Evolutionary conservation across 2,888 invertebrate species (phyloP), one percentile per base, ranked within the genome.

Genomic region (Ectemnius cavifrons): DNA sequence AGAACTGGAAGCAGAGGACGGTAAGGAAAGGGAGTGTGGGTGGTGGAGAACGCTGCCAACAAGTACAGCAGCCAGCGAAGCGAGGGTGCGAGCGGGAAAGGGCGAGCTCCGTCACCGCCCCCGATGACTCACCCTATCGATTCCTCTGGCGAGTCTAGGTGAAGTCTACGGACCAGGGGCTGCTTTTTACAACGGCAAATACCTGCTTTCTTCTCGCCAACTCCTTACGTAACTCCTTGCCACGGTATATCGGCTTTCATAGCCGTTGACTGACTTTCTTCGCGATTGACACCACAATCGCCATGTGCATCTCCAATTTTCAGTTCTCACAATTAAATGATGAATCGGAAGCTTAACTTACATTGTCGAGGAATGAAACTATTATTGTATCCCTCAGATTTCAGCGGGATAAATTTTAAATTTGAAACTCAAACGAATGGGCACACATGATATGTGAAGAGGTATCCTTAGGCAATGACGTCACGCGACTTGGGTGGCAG

Each of bases 111-210:
- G 87, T 87, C 87, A 87, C 84, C 87, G 86, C 83, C 87, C 87
- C 85, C 86, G 86, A 90, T 89, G 90, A 89, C 88, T 90, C 90
- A 90, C 82, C 88, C 84, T 87, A 89, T 89, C 87, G 88, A 90
- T 90, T 87, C 86, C 81, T 84, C 82, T 82, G 77, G 79, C 80
- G 75, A 72, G 80, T 75, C 78, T 81, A 79, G 72, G 75, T 82
- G 69, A 83, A 78, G 75, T 78, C 73, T 73, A 77, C 59, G 75
- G 80, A 77, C 77, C 49, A 71, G 73, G 73, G 77, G 72, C 67
- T 75, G 74, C 68, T 71, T 76, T 76, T 75, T 70, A 74, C 75
- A 73, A 49, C 75, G 66, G 59, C 77, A 79, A 79, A 66, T 60
- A 77, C 72, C 79, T 79, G 75, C 62, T 67, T 67, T 65, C 56